Conservation (phyloP, 2,113 vertebrate species). For the Mugil cephalus region DNA sequence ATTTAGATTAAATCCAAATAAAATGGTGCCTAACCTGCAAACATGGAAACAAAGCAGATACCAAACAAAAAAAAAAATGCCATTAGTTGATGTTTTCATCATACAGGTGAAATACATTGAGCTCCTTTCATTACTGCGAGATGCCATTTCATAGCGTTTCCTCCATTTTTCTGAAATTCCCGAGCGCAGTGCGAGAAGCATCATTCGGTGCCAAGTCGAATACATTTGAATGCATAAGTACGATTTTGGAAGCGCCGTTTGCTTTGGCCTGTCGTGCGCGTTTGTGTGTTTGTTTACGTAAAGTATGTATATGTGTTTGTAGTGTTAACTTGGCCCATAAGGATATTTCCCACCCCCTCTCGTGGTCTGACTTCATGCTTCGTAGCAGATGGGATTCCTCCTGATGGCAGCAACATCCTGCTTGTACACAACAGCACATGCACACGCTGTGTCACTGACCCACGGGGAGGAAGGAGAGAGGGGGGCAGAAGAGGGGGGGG, state of each 20-base stretch:
- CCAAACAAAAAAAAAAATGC: neutral
- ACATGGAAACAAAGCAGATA: neutral
- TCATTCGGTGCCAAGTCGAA: conserved; percentile 17
- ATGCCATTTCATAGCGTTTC: neutral
- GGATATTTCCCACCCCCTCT: conserved; percentile 57
- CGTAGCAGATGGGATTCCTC: conserved; percentile 76
- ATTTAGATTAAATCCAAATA: neutral
- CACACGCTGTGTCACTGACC: conserved; percentile 71
- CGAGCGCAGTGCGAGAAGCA: neutral
- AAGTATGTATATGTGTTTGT: neutral
- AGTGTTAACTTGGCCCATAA: conserved; percentile 30
- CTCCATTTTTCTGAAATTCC: conserved; percentile 5
- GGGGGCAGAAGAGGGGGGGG: neutral
- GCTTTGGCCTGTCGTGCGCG: neutral
- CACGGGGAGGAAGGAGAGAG: neutral
- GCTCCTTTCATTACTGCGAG: neutral
- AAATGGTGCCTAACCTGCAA: neutral
- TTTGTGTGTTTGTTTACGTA: conserved; percentile 16
- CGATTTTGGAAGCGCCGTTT: conserved; percentile 14
- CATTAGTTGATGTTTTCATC: neutral
- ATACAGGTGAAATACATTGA: neutral
- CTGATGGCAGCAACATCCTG: conserved; percentile 76
- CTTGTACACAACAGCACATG: conserved; percentile 48
- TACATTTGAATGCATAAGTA: conserved; percentile 15
- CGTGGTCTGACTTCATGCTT: conserved; percentile 32